Percentiles rank a stretch among this genome's conserved stretches.
Evolutionary conservation across 1,140 invertebrate genomes (phyloP).

Genomic region (Camponotus vicinus): DNA sequence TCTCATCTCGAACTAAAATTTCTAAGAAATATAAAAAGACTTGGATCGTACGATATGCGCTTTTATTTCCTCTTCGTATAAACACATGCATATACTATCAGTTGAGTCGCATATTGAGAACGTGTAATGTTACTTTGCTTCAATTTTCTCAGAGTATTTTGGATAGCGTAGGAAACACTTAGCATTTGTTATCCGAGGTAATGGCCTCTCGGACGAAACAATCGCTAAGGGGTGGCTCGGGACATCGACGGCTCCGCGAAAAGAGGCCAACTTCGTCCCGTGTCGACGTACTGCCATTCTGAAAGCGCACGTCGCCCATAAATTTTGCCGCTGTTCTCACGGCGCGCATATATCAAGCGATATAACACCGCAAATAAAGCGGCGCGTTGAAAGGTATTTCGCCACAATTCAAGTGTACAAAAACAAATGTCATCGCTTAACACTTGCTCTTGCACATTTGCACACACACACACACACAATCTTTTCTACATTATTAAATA

Average conservation of each 20-base stretch:
- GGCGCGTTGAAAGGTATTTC: slow-evolving; percentile 35
- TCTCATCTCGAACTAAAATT: background rate
- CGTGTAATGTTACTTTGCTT: slow-evolving; percentile 52
- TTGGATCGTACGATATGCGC: slow-evolving; percentile 30
- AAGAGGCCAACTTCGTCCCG: slow-evolving; percentile 52
- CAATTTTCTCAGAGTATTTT: slow-evolving; percentile 65
- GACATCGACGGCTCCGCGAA: slow-evolving; percentile 48
- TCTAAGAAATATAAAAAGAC: slow-evolving; percentile 20
- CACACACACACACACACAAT: background rate
- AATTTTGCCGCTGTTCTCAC: slow-evolving; percentile 47
- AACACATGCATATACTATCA: slow-evolving; percentile 49
- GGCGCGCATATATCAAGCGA: slow-evolving; percentile 46
- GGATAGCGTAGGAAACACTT: slow-evolving; percentile 73
- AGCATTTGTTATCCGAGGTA: slow-evolving; percentile 76
- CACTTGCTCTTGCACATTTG: background rate
- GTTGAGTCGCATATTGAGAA: slow-evolving; percentile 56
- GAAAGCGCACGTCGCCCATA: slow-evolving; percentile 30
- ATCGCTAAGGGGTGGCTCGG: slow-evolving; percentile 67
- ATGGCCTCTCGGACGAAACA: slow-evolving; percentile 67
- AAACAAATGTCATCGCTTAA: slow-evolving; percentile 44
- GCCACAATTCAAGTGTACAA: slow-evolving; percentile 22
- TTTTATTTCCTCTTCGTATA: slow-evolving; percentile 53
- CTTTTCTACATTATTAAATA: background rate
- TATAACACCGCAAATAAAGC: slow-evolving; percentile 55
- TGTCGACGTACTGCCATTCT: slow-evolving; percentile 39